Evolutionary conservation across 1,140 invertebrate genomes (phyloP), one percentile per base, ranked within the genome.

Genomic region (Penaeus indicus): DNA sequence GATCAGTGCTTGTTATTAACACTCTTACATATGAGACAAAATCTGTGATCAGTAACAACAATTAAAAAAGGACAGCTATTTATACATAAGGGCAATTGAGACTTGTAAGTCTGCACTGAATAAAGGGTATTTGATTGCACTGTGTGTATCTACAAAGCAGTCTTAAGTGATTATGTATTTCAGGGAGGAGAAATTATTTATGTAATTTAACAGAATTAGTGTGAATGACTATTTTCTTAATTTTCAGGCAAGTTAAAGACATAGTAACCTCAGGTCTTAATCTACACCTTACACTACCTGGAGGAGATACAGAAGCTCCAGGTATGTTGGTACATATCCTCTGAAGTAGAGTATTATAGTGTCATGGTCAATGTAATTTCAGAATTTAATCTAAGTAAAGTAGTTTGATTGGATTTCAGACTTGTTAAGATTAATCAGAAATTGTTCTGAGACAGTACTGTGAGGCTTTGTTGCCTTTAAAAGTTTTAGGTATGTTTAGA

Each of bases 211-310:
- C 0, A 27, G 13, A 38, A 19, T 22, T 21, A 38, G 27, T 78
- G 42, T 10, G 10, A 25, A 38, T 13, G 75, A 25, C 32, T 25
- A 38, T 78, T 78, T 78, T 38, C 25, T 38, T 18, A 32, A 79
- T 79, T 88, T 88, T 27, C 67, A 88, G 86, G 22, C 86, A 88
- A 38, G 80, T 88, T 64, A 88, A 64, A 21, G 86, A 61, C 60
- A 81, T 81, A 3, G 86, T 88, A 21, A 88, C 80, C n/a, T 88
- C 86, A 60, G 86, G 86, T 21, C 60, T 88, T 7, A 88, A 62
- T 54, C 86, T 88, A 54, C 64, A 77, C 25, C 86, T 88, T 27
- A 63, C n/a, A 10, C 80, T 88, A n/a, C 80, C 86, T 54, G 80
- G 64, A 18, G 61, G 72, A 42, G 86, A 88, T 18, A 62, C 47